These are phyloP conservation scores for Physella acuta DNA, from an alignment of 1,140 invertebrate genomes.

Conservation along the genomic window DNA sequence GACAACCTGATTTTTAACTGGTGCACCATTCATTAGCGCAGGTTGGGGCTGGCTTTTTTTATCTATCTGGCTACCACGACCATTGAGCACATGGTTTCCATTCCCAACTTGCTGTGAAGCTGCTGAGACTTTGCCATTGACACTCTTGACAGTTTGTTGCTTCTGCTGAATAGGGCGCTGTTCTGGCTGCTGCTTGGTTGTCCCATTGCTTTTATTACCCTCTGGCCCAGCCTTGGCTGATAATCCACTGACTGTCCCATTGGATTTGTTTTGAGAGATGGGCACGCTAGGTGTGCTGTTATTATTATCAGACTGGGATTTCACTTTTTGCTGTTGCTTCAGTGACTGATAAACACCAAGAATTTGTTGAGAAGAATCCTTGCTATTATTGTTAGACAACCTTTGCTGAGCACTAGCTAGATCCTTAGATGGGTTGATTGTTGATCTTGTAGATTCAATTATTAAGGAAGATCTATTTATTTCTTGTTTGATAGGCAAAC, in stretches of 20 bases:
- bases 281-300: too few species aligned
- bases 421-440: too few species aligned
- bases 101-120: not conserved
- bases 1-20: not conserved
- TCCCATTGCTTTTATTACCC: not conserved
- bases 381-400: not conserved
- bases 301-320: not conserved
- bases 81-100: constrained; percentile 5
- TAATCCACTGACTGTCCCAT: not conserved
- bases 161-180: constrained; percentile 2
- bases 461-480: constrained; percentile 22
- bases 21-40: not conserved
- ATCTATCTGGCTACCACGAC: not conserved
- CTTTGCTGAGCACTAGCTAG: not conserved
- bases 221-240: not conserved
- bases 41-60: not conserved
- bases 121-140: constrained; percentile 1
- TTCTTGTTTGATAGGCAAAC: constrained; percentile 3
- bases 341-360: not conserved
- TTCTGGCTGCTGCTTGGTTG: not conserved
- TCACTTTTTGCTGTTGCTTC: not conserved
- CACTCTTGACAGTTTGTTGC: not conserved
- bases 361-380: not conserved
- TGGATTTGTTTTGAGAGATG: not conserved
- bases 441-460: constrained; percentile 19